These are phyloP conservation scores for Argyra leucocephala DNA, from an alignment of 2,888 invertebrate genomes.

Conservation along the genomic window DNA sequence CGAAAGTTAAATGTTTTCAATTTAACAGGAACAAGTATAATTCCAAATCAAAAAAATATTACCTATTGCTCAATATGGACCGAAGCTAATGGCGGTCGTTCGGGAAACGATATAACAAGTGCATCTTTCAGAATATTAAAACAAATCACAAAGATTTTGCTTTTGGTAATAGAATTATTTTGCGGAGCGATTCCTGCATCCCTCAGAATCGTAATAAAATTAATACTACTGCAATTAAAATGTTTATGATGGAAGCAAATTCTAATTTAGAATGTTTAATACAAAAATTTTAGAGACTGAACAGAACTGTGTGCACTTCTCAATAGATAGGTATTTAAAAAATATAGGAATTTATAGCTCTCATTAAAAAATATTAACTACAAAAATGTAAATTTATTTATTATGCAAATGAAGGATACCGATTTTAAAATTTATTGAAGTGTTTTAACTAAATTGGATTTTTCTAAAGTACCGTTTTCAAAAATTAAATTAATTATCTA, in stretches of 20 bases:
- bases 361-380: not conserved
- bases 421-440: slow-evolving; percentile 2
- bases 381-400: not conserved
- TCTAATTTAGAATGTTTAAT: not conserved
- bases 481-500: not conserved
- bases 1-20: slow-evolving; percentile 2
- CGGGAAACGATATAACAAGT: slow-evolving; percentile 2
- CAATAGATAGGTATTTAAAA: too few species aligned
- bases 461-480: too few species aligned
- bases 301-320: too few species aligned
- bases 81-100: too few species aligned
- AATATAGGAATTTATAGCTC: not conserved
- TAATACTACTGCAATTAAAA: slow-evolving; percentile 11
- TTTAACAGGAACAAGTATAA: slow-evolving; percentile 7
- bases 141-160: not conserved
- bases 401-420: not conserved
- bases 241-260: not conserved
- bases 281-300: slow-evolving; percentile 8
- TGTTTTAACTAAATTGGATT: not conserved
- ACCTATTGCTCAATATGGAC: slow-evolving; percentile 11
- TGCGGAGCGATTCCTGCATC: not conserved
- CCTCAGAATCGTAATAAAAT: slow-evolving; percentile 12
- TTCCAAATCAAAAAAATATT: not conserved
- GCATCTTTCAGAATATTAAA: not conserved
- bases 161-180: not conserved